Conservation (phyloP, 2,797 vertebrate species). For the Loriculus beryllinus region DNA sequence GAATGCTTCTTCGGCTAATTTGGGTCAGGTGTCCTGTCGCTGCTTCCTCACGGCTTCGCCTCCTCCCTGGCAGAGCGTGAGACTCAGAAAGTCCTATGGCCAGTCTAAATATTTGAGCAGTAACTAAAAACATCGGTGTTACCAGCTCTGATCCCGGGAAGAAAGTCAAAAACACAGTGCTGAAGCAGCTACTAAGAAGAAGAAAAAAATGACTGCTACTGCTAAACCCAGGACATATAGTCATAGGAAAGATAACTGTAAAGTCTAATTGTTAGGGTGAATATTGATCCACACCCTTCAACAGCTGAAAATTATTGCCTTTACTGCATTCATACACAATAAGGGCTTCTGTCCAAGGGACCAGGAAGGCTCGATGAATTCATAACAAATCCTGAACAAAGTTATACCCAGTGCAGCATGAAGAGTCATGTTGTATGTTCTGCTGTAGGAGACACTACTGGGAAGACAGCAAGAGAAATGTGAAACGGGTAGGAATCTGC, state of each 20-base stretch:
- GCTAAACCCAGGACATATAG: background rate
- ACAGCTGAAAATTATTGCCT: background rate
- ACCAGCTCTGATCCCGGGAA: too few relatives aligned
- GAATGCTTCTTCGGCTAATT: too few relatives aligned
- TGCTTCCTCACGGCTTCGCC: too few relatives aligned
- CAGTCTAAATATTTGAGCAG: too few relatives aligned
- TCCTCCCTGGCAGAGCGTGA: too few relatives aligned
- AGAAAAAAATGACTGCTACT: too few relatives aligned
- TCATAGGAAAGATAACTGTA: background rate
- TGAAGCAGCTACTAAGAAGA: too few relatives aligned
- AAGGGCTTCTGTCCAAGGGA: background rate
- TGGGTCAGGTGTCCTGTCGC: too few relatives aligned
- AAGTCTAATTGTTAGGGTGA: background rate
- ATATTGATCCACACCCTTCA: background rate
- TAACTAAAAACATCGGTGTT: too few relatives aligned
- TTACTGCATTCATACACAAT: background rate
- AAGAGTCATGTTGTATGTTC: accelerated
- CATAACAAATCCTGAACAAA: background rate
- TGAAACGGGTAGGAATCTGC: background rate
- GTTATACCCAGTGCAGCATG: background rate
- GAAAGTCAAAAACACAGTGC: too few relatives aligned
- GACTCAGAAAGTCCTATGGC: too few relatives aligned
- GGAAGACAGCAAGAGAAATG: background rate
- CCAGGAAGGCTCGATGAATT: background rate
- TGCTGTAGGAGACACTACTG: accelerated